Conservation (phyloP, 1,140 invertebrate genomes). For the Ganaspis sp. region DNA sequence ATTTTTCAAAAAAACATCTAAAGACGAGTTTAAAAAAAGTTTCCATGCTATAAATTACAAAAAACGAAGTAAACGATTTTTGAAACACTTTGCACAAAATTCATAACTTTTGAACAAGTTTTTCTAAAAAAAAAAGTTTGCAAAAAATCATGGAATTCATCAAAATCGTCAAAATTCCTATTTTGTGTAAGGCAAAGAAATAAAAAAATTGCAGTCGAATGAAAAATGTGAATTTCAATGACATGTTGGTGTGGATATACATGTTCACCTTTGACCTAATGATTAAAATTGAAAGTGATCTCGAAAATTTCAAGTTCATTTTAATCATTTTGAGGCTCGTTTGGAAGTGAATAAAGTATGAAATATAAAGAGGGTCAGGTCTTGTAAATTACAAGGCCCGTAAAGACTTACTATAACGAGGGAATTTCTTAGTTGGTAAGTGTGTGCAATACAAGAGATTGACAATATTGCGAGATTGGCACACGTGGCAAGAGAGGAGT, state of each 20-base stretch:
- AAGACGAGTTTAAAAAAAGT: too few species aligned
- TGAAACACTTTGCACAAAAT: too few species aligned
- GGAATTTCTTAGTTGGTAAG: neutral
- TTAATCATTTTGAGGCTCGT: neutral
- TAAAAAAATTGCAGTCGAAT: too few species aligned
- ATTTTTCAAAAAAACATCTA: too few species aligned
- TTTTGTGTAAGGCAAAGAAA: too few species aligned
- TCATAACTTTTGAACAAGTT: too few species aligned
- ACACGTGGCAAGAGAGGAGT: constrained; percentile 11
- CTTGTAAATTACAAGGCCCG: neutral
- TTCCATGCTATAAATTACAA: too few species aligned
- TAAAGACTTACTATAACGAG: constrained; percentile 3
- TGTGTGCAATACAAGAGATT: constrained; percentile 9
- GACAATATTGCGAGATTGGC: constrained; percentile 23
- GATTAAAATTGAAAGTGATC: too few species aligned
- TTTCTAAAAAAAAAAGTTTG: too few species aligned
- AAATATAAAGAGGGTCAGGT: neutral
- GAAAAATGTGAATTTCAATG: neutral
- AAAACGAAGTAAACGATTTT: too few species aligned
- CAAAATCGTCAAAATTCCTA: too few species aligned
- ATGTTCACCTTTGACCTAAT: neutral
- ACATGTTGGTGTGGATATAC: neutral
- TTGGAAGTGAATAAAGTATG: neutral
- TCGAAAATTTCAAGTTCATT: neutral
- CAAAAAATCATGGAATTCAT: too few species aligned